These are phyloP conservation scores for Borostomias antarcticus DNA, from an alignment of 2,797 vertebrate species.

Conservation along the genomic window DNA sequence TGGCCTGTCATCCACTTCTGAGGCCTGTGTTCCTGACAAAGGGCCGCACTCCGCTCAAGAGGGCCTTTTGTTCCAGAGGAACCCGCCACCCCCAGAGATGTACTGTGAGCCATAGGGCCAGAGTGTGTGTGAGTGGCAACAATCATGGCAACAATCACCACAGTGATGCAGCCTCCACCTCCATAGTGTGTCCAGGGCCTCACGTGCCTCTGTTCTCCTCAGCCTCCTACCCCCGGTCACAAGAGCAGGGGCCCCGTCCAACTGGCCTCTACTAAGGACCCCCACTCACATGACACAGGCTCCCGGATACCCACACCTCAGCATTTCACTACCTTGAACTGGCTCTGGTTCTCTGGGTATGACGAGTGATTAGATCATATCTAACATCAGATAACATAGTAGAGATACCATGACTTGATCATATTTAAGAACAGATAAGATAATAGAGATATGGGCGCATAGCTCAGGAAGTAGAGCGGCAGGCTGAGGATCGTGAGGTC, in stretches of 20 bases:
- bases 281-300: conserved; percentile 26
- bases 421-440: conserved; percentile 2
- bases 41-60: conserved; percentile 53
- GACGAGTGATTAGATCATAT: neutral
- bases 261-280: conserved; percentile 21
- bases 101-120: conserved; percentile 47
- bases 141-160: conserved; percentile 60
- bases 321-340: conserved; percentile 1
- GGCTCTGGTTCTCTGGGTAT: neutral
- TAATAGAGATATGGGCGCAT: no score
- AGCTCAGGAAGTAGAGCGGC: no score
- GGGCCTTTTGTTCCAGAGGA: conserved; percentile 63
- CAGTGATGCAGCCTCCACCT: conserved; percentile 53
- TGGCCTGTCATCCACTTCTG: conserved; percentile 51
- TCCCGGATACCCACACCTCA: conserved; percentile 47
- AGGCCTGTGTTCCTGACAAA: conserved; percentile 59
- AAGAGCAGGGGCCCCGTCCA: conserved; percentile 49
- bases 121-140: conserved; percentile 22
- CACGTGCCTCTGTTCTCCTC: conserved; percentile 68
- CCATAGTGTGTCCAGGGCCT: conserved; percentile 19
- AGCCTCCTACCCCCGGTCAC: conserved; percentile 66
- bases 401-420: conserved; percentile 39
- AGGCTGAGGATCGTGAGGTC: no score
- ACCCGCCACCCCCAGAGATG: conserved; percentile 59
- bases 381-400: neutral